Conservation (phyloP, 2,888 invertebrate species). For the Eulithis prunata region DNA sequence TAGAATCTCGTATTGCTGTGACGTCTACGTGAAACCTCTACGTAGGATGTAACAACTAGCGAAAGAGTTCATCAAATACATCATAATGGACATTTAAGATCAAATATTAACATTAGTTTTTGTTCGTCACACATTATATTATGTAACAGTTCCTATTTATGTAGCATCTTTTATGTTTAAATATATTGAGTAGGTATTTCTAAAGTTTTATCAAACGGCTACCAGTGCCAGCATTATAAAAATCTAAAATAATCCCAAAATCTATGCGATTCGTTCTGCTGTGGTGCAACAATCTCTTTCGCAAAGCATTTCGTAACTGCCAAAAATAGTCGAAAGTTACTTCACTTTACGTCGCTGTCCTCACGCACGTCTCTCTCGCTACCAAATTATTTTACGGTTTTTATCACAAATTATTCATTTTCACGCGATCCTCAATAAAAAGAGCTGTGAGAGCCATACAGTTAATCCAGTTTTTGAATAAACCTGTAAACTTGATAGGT, state of each 20-base stretch:
- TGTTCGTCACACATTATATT: no score
- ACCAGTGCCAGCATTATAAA: conserved; percentile 8
- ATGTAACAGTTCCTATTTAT: no score
- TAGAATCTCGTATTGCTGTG: neutral
- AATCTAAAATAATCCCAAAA: conserved; percentile 47
- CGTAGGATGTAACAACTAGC: no score
- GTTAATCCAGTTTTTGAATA: conserved; percentile 16
- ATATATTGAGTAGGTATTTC: neutral
- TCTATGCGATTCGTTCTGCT: conserved; percentile 39
- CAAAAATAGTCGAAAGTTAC: conserved; percentile 77
- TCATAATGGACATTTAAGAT: neutral
- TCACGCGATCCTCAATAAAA: conserved; percentile 24
- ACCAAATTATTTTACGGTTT: conserved; percentile 44
- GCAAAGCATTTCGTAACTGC: conserved; percentile 75
- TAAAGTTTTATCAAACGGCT: neutral
- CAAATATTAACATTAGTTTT: neutral
- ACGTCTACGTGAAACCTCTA: neutral
- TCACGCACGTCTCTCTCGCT: conserved; percentile 50
- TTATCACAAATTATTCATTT: conserved; percentile 32
- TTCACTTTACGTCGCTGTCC: conserved; percentile 62
- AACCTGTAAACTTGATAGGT: conserved; percentile 23
- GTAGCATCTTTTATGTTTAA: no score
- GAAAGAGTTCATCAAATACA: no score
- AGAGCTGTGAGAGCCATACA: conserved; percentile 5
- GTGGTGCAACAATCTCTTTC: conserved; percentile 71